Evolutionary conservation across 1,140 invertebrate genomes (phyloP).

Genomic region (Cepaea nemoralis): DNA sequence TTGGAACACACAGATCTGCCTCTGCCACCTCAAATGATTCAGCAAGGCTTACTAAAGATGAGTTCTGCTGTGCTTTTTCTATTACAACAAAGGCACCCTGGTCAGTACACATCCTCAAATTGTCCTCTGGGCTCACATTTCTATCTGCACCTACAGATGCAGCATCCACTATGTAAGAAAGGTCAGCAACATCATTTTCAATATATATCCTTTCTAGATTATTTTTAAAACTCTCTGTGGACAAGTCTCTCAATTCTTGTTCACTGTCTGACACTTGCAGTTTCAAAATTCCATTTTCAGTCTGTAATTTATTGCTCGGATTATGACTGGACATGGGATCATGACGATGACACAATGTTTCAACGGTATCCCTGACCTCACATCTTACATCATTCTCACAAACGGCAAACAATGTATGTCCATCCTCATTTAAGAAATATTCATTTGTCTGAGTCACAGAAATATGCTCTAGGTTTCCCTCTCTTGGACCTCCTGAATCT

Average conservation of each 20-base stretch:
- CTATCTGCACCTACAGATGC: slow-evolving; percentile 27
- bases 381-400: background rate
- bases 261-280: background rate
- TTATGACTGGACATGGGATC: background rate
- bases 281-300: background rate
- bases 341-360: background rate
- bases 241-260: background rate
- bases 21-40: background rate
- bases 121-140: background rate
- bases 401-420: background rate
- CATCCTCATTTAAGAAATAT: background rate
- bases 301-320: background rate
- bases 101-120: background rate
- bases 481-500: background rate
- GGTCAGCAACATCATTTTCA: background rate
- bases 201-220: background rate
- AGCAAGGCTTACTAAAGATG: background rate
- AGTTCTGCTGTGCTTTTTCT: background rate
- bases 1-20: too few species aligned
- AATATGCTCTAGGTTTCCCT: background rate
- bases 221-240: too few species aligned
- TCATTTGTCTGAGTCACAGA: background rate
- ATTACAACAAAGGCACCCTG: background rate
- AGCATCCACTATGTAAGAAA: slow-evolving; percentile 2
- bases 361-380: background rate